Evolutionary conservation across 2,888 invertebrate species (phyloP).

Genomic region (Dolomedes plantarius): DNA sequence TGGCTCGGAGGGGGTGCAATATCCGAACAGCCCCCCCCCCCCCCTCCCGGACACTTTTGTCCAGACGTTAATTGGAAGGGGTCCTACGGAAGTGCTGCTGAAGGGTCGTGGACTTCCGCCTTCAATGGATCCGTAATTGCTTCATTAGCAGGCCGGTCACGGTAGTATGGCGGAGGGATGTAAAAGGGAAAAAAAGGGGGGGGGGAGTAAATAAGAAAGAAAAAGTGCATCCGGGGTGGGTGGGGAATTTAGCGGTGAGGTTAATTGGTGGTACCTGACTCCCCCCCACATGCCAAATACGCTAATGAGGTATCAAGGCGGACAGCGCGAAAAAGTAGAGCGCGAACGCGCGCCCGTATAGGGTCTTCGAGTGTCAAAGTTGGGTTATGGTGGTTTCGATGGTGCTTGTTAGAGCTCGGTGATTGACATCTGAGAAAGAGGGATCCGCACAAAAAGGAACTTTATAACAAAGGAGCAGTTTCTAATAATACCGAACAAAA

Average conservation of each 20-base stretch:
- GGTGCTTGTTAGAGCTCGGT: slow-evolving; percentile 37
- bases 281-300: slow-evolving; percentile 52
- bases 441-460: background rate
- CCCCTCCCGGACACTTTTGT: slow-evolving; percentile 46
- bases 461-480: background rate
- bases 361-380: slow-evolving; percentile 45
- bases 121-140: slow-evolving; percentile 63
- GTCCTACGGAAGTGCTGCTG: slow-evolving; percentile 55
- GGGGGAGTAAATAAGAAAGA: background rate
- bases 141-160: slow-evolving; percentile 65
- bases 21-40: background rate
- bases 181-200: background rate
- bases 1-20: slow-evolving; percentile 10
- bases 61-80: slow-evolving; percentile 67
- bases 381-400: slow-evolving; percentile 34
- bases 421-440: slow-evolving; percentile 36
- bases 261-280: slow-evolving; percentile 57
- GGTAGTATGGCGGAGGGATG: background rate
- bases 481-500: no score
- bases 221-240: slow-evolving; percentile 36
- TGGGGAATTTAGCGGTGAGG: slow-evolving; percentile 63
- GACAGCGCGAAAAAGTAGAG: background rate
- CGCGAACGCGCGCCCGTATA: background rate
- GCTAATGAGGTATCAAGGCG: slow-evolving; percentile 63
- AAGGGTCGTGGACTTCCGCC: slow-evolving; percentile 63